Base-by-base conservation (phyloP, 2,888 invertebrate species). In the Ametastegia equiseti region DNA sequence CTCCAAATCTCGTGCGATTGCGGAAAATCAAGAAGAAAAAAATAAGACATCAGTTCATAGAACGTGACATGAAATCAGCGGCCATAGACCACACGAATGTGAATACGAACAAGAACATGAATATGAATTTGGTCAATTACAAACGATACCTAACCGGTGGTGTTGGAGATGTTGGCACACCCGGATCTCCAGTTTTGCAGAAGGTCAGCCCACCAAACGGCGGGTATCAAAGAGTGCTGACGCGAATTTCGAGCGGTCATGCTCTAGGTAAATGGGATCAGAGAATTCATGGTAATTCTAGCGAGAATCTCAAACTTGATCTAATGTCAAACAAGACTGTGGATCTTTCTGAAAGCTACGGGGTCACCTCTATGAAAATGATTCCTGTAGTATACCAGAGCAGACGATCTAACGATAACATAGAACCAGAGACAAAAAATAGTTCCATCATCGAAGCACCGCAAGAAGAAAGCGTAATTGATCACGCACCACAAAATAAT, bases 401-500 rank as follows among this genome's bases (percentile, higher is more conserved):
- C 11, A 19, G n/a, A 2, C 6, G 19, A 54, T 73, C 73, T 36
- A 23, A 54, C 23, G 73, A 11, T 33, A 33, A 73, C 5, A 19
- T 73, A 15, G 33, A 71, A 33, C 33, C 13, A n/a, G 30, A 11
- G 27, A 75, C 36, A 54, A 57, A 23, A 33, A 19, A 36, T 57
- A 57, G 77, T 27, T 77, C 77, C 57, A 77, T 60, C 42, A 60
- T 77, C 27, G 23, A 27, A 36, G 60, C 60, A 60, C 42, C 77
- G 19, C 36, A 5, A 42, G 39, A 42, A 60, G 19, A 23, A 13
- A 42, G 27, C 23, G 30, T 23, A n/a, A 57, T 57, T 13, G 57
- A 39, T 42, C 27, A 27, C n/a, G 27, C 23, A 23, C 71, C 23
- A 6, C 54, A 23, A 75, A 13, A 71, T 71, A 27, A 47, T 71